These are phyloP conservation scores for Mesocentrotus franciscanus DNA, from an alignment of 53 echinoderm and acorn worm species.

Conservation along the genomic window DNA sequence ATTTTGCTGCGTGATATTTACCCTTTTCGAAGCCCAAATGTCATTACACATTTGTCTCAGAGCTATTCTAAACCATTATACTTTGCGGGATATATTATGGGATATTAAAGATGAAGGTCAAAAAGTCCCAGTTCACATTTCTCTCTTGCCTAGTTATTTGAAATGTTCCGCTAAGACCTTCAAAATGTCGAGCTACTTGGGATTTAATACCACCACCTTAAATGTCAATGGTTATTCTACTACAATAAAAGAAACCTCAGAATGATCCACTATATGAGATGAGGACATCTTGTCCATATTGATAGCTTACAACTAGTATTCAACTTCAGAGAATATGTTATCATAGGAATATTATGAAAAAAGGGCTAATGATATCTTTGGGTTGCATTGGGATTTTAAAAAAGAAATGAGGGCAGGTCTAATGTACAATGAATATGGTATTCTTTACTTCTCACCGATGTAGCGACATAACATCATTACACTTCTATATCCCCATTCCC, in stretches of 20 bases:
- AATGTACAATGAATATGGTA: background rate
- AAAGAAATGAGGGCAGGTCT: background rate
- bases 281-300: background rate
- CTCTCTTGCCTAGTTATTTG: background rate
- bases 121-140: background rate
- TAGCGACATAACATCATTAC: background rate
- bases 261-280: background rate
- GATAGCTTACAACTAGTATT: background rate
- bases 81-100: background rate
- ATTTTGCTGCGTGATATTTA: slow-evolving; percentile 16
- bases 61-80: background rate
- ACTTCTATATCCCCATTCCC: background rate
- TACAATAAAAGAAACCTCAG: background rate
- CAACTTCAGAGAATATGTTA: background rate
- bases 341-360: background rate
- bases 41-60: slow-evolving; percentile 2
- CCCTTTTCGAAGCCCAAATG: slow-evolving; percentile 10
- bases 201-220: background rate
- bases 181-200: background rate
- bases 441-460: background rate
- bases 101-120: slow-evolving; percentile 1
- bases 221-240: background rate
- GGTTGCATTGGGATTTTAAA: too few species aligned
- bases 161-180: background rate
- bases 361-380: background rate